These are phyloP conservation scores for Benthosema pterotum DNA, from an alignment of 2,797 vertebrate genomes.

Conservation along the genomic window DNA sequence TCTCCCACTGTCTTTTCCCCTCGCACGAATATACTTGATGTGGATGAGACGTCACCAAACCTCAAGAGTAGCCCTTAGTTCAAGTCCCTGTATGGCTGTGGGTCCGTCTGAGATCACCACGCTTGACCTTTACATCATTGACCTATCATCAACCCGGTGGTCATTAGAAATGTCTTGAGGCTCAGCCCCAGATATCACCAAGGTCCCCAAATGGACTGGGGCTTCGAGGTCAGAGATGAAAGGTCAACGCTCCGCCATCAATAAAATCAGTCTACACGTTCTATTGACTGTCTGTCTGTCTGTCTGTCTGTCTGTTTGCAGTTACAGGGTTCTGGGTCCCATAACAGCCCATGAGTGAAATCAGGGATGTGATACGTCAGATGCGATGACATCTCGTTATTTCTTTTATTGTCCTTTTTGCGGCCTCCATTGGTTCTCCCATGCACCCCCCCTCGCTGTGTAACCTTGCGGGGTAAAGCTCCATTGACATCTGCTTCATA, in stretches of 20 bases:
- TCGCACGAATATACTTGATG: too few species aligned
- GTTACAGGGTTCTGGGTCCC: constrained; percentile 24
- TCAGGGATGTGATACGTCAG: constrained; percentile 2
- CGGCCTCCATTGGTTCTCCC: constrained; percentile 37
- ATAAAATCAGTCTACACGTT: constrained; percentile 31
- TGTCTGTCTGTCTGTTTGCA: constrained; percentile 36
- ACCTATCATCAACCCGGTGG: constrained; percentile 37
- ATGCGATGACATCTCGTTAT: constrained; percentile 1
- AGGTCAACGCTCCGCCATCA: constrained; percentile 53
- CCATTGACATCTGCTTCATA: constrained; percentile 79
- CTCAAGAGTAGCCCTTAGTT: too few species aligned
- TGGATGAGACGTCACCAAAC: too few species aligned
- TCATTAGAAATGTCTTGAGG: constrained; percentile 59
- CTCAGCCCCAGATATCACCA: constrained; percentile 39
- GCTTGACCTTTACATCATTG: constrained; percentile 65
- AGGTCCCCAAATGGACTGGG: constrained; percentile 44
- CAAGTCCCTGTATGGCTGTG: too few species aligned
- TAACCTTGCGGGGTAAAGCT: constrained; percentile 78
- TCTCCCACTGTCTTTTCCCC: too few species aligned
- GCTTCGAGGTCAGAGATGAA: constrained; percentile 55
- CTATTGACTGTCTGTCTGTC: too few species aligned
- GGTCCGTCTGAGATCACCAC: constrained; percentile 38
- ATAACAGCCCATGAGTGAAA: constrained; percentile 9
- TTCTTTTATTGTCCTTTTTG: constrained; percentile 14
- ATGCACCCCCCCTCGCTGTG: constrained; percentile 58